Evolutionary conservation across 2,888 invertebrate genomes (phyloP), one percentile per base, ranked within the genome.

Genomic region (Pharmacophagus antenor): DNA sequence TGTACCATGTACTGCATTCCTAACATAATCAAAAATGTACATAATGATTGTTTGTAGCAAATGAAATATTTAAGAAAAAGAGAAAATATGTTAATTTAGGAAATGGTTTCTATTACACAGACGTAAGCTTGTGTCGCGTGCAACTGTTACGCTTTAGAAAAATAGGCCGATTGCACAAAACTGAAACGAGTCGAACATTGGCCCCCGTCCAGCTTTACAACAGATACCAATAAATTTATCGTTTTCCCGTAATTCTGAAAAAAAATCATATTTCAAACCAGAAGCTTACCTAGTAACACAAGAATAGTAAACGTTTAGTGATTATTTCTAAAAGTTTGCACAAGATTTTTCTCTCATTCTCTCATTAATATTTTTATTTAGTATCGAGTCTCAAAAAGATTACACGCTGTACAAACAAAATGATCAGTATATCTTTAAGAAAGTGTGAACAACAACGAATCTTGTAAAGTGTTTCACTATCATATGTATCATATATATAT

Each of bases 151-250:
- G 79, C 84, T 85, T 84, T 82, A 84, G 79, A 88, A 89, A 89
- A 89, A 89, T 89, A 84, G 90, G 87, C 74, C 89, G 89, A 87
- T 90, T 90, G 88, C 90, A 88, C 78, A 90, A 90, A 88, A 85
- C 81, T 78, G 74, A 82, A 81, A 84, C 80, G 78, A 80, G 78
- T 77, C 73, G 76, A 77, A 81, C 71, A 77, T 86, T 89, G 89
- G 90, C 89, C 70, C 71, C 61, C 70, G 68, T 84, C 90, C 90
- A 89, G 82, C 69, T 74, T 73, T 73, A 76, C 79, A 52, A 62
- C 54, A 58, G 55, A 63, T 47, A 46, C 57, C 50, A 50, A 50
- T 44, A 37, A 56, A 56, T 56, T 56, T 56, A 37, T 47, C 41
- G 15, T 58, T 8, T 41, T 23, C 31, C 17, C 42, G 37, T 12